These are phyloP conservation scores for Lepas anatifera DNA, from an alignment of 2,888 invertebrate genomes.

Conservation along the genomic window DNA sequence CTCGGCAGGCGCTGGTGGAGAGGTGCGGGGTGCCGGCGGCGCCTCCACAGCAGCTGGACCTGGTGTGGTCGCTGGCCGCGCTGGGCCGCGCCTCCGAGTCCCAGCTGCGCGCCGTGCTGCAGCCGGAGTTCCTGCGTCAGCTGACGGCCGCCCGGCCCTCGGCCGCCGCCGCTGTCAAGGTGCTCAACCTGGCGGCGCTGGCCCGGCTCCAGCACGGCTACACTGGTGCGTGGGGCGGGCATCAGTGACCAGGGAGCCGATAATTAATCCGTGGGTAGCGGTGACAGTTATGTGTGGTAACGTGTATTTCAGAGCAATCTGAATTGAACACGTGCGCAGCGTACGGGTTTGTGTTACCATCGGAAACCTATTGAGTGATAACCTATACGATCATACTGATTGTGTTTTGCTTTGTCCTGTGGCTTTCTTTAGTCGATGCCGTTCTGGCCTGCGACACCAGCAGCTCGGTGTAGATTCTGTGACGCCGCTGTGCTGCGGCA, in stretches of 20 bases:
- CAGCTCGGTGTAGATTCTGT: no score
- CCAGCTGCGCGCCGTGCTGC: slow-evolving; percentile 50
- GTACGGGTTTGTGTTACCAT: no score
- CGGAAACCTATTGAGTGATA: no score
- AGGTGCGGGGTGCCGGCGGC: background rate
- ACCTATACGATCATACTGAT: no score
- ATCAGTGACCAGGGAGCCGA: background rate
- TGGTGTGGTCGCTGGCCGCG: slow-evolving; percentile 59
- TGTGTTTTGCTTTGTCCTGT: no score
- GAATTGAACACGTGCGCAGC: no score
- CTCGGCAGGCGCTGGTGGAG: background rate
- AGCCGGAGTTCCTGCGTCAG: slow-evolving; percentile 38
- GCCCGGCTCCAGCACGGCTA: slow-evolving; percentile 11
- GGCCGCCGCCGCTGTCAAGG: slow-evolving; percentile 29
- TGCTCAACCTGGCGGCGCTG: slow-evolving; percentile 19
- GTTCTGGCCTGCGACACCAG: no score
- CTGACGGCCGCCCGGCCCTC: background rate
- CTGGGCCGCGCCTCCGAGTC: slow-evolving; percentile 43
- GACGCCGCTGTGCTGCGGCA: no score
- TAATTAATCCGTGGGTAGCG: no score
- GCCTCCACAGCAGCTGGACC: slow-evolving; percentile 50
- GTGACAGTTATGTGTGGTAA: no score
- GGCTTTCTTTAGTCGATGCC: no score
- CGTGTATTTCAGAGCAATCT: no score
- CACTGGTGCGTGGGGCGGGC: background rate